Evolutionary conservation across 2,113 vertebrate genomes (phyloP).

Genomic region (Nothobranchius kuhntae): DNA sequence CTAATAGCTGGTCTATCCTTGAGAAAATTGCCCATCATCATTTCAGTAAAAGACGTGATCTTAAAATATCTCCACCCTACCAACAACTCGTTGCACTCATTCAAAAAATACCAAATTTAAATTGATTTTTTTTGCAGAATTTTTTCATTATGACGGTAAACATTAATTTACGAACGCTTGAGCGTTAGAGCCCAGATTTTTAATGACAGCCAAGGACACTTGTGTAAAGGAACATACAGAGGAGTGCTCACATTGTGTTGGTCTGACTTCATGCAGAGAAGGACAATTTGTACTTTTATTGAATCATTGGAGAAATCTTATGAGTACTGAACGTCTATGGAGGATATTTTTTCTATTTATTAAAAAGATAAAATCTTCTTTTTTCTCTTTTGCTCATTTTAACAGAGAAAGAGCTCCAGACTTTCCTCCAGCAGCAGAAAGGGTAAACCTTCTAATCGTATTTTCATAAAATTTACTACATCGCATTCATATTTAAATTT

Average conservation of each 20-base stretch:
- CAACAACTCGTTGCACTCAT: constrained; percentile 35
- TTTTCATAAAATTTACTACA: neutral
- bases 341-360: constrained; percentile 66
- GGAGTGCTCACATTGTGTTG: constrained; percentile 13
- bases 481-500: too few species aligned
- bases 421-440: neutral
- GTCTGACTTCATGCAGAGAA: constrained; percentile 22
- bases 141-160: constrained; percentile 20
- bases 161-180: constrained; percentile 17
- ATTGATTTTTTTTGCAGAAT: constrained; percentile 38
- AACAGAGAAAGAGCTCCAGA: neutral
- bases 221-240: constrained; percentile 4
- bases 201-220: constrained; percentile 24
- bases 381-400: constrained; percentile 4
- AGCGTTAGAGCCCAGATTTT: constrained; percentile 16
- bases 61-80: constrained; percentile 33
- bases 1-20: constrained; percentile 72
- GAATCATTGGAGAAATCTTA: constrained; percentile 66
- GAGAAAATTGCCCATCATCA: constrained; percentile 67
- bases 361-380: constrained; percentile 34
- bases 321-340: constrained; percentile 47
- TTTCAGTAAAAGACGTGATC: constrained; percentile 39
- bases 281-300: constrained; percentile 66
- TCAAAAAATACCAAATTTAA: constrained; percentile 17
- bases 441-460: neutral